phyloP scores from a whole-genome alignment of 2,797 vertebrate genomes.

The Galagoides demidoff region DNA sequence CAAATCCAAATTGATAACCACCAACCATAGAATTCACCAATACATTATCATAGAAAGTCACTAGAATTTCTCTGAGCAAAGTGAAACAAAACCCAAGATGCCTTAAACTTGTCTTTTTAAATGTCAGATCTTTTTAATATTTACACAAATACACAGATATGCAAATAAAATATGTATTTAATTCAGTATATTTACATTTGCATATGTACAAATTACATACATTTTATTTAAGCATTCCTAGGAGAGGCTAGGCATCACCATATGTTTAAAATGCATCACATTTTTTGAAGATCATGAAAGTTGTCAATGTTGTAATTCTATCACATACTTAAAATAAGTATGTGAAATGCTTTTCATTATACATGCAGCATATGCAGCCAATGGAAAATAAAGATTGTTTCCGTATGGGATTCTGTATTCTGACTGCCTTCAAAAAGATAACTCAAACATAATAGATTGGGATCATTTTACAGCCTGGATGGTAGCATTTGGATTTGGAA shows the following conservation, averaged over 20 bases:
- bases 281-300: constrained; percentile 84
- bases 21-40: background rate
- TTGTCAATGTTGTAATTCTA: constrained; percentile 87
- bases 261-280: constrained; percentile 85
- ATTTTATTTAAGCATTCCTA: constrained; percentile 74
- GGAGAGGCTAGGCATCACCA: constrained; percentile 76
- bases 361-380: constrained; percentile 85
- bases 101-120: constrained; percentile 54
- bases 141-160: background rate
- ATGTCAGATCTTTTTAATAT: constrained; percentile 57
- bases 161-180: constrained; percentile 47
- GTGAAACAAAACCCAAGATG: background rate
- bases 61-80: background rate
- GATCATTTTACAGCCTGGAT: constrained; percentile 86
- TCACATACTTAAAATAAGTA: constrained; percentile 85
- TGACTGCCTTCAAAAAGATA: constrained; percentile 86
- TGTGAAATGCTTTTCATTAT: constrained; percentile 85
- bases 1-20: background rate
- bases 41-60: background rate
- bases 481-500: constrained; percentile 83
- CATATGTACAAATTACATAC: constrained; percentile 40
- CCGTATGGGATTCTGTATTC: constrained; percentile 82
- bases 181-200: constrained; percentile 47
- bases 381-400: constrained; percentile 87
- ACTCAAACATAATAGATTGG: constrained; percentile 85